phyloP scores from a whole-genome alignment of 2,113 vertebrate species.

The Bufo bufo region DNA sequence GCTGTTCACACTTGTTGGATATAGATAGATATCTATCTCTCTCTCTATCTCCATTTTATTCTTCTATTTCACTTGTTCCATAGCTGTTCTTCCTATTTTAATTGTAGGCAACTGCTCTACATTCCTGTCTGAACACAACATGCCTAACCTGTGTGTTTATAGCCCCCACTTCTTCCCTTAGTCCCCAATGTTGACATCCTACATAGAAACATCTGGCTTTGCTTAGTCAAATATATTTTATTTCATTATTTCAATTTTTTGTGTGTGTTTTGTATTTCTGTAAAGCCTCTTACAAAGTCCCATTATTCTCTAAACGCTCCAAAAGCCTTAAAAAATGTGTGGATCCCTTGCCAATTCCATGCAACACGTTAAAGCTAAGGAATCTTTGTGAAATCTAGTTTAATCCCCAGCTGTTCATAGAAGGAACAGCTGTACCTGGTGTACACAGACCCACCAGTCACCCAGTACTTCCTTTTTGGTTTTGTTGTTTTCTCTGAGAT shows the following conservation, averaged over 20 bases:
- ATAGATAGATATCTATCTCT: no score
- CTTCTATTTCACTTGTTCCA: no score
- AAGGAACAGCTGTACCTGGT: slow-evolving; percentile 49
- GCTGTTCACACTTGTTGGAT: no score
- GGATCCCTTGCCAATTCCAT: slow-evolving; percentile 45
- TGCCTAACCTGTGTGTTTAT: not conserved
- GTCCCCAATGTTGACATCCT: slow-evolving; percentile 17
- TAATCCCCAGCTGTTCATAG: slow-evolving; percentile 55
- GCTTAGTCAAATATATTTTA: slow-evolving; percentile 44
- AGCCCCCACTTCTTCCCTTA: not conserved
- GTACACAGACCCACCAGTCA: slow-evolving; percentile 15
- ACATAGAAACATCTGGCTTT: slow-evolving; percentile 43
- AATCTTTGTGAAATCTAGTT: slow-evolving; percentile 50
- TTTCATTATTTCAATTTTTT: slow-evolving; percentile 45
- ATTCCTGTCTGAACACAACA: not conserved
- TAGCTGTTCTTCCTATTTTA: no score
- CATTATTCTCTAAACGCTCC: slow-evolving; percentile 40
- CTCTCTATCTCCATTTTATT: no score
- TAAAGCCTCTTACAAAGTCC: slow-evolving; percentile 54
- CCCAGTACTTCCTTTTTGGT: not conserved
- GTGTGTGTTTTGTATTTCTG: slow-evolving; percentile 36
- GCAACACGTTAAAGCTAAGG: slow-evolving; percentile 32
- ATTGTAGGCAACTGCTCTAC: not conserved
- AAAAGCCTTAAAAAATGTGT: slow-evolving; percentile 42
- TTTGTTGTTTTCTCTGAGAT: not conserved